Conservation (phyloP, 1,140 invertebrate genomes). For the Stegodyphus mimosarum region DNA sequence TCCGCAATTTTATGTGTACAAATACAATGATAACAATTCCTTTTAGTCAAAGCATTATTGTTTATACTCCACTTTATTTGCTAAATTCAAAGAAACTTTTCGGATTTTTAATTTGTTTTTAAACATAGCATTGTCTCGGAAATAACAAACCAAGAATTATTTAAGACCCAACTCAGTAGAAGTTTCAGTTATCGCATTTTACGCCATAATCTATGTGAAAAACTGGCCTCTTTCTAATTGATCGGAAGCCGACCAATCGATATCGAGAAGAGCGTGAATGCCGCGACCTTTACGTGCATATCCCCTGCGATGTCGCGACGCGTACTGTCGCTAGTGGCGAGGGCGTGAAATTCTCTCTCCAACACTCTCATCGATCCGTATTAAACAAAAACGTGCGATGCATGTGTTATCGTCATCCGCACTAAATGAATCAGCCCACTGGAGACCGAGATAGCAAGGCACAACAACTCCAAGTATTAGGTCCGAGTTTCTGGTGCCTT, state of each 20-base stretch:
- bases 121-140: too few species aligned
- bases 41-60: too few species aligned
- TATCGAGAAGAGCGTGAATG: neutral
- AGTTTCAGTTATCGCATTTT: too few species aligned
- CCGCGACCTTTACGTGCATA: neutral
- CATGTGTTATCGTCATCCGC: slow-evolving; percentile 54
- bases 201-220: neutral
- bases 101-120: too few species aligned
- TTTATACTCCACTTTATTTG: too few species aligned
- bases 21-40: too few species aligned
- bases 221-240: slow-evolving; percentile 1
- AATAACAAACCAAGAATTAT: too few species aligned
- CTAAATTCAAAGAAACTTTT: too few species aligned
- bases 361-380: slow-evolving; percentile 53
- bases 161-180: too few species aligned
- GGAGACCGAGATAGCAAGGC: neutral
- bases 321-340: slow-evolving; percentile 35
- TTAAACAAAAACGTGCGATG: slow-evolving; percentile 60
- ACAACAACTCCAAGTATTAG: neutral
- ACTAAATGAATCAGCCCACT: slow-evolving; percentile 48
- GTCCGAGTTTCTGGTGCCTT: too few species aligned
- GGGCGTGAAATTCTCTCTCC: slow-evolving; percentile 52
- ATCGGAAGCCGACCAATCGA: neutral
- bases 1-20: too few species aligned
- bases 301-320: slow-evolving; percentile 6